Evolutionary conservation across 1,140 invertebrate genomes (phyloP).

Genomic region (Ostrea denselamellosa): DNA sequence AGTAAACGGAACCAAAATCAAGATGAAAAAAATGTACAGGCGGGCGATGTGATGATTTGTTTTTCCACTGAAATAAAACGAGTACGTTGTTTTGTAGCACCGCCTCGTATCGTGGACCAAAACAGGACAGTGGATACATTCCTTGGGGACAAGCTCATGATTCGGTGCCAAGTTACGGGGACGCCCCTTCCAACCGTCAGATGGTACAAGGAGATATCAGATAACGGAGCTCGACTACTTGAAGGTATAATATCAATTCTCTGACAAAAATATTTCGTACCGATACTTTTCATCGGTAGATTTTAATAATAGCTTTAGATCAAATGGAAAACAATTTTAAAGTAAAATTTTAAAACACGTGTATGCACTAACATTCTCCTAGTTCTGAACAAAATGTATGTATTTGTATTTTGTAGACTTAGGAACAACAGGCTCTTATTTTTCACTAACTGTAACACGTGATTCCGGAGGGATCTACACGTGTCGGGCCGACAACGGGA

Average conservation of each 20-base stretch:
- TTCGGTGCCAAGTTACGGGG: conserved; percentile 6
- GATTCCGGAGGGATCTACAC: neutral
- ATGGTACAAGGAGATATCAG: conserved; percentile 3
- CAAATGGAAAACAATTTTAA: too few relatives aligned
- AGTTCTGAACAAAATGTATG: too few relatives aligned
- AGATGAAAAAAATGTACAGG: too few relatives aligned
- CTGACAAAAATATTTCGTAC: too few relatives aligned
- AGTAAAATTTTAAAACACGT: too few relatives aligned
- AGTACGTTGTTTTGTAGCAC: neutral
- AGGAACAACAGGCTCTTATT: conserved; percentile 6
- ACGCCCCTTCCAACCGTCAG: neutral
- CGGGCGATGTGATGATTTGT: too few relatives aligned
- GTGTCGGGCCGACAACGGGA: neutral
- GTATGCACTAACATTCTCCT: too few relatives aligned
- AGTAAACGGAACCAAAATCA: too few relatives aligned
- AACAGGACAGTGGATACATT: neutral
- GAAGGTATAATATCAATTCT: neutral
- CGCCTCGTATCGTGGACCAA: neutral
- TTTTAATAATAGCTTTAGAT: too few relatives aligned
- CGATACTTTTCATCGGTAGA: too few relatives aligned
- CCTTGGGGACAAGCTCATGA: conserved; percentile 1
- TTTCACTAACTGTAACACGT: neutral
- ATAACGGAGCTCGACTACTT: neutral
- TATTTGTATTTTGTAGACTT: neutral
- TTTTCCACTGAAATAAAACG: too few relatives aligned